phyloP scores from a whole-genome alignment of 2,113 vertebrate genomes.

The Stegastes partitus region DNA sequence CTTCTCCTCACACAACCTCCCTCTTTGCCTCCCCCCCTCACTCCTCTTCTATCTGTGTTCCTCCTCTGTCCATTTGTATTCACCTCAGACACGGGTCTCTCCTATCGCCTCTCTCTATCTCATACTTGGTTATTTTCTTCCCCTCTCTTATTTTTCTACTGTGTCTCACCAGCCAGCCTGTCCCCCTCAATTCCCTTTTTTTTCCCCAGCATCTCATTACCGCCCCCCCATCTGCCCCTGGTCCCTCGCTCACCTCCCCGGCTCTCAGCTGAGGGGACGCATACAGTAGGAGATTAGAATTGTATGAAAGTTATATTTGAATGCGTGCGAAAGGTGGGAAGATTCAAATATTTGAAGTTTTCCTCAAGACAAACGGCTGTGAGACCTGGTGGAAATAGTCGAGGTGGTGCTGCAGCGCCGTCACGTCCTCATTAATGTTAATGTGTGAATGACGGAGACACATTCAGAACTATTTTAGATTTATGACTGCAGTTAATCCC shows the following conservation, averaged over 20 bases:
- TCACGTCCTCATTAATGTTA: conserved; percentile 53
- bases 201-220: conserved; percentile 69
- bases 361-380: conserved; percentile 25
- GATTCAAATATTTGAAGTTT: conserved; percentile 60
- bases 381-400: conserved; percentile 33
- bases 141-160: conserved; percentile 63
- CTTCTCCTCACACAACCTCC: conserved; percentile 60
- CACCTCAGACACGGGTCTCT: conserved; percentile 76
- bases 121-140: conserved; percentile 77
- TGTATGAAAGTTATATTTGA: conserved; percentile 38
- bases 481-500: conserved; percentile 72
- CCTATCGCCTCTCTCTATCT: conserved; percentile 74
- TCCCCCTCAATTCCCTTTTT: conserved; percentile 68
- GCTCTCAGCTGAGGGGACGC: conserved; percentile 45
- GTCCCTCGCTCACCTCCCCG: conserved; percentile 52
- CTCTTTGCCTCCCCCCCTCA: conserved; percentile 9
- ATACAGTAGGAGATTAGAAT: conserved; percentile 55
- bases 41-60: conserved; percentile 49
- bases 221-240: conserved; percentile 69
- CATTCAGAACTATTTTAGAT: conserved; percentile 64
- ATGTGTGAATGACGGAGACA: conserved; percentile 58
- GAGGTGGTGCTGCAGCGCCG: conserved; percentile 26
- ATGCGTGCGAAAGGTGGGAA: conserved; percentile 23
- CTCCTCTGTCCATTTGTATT: conserved; percentile 80
- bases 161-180: conserved; percentile 66